Evolutionary conservation across 2,888 invertebrate genomes (phyloP).

Genomic region (Frankliniella intonsa): DNA sequence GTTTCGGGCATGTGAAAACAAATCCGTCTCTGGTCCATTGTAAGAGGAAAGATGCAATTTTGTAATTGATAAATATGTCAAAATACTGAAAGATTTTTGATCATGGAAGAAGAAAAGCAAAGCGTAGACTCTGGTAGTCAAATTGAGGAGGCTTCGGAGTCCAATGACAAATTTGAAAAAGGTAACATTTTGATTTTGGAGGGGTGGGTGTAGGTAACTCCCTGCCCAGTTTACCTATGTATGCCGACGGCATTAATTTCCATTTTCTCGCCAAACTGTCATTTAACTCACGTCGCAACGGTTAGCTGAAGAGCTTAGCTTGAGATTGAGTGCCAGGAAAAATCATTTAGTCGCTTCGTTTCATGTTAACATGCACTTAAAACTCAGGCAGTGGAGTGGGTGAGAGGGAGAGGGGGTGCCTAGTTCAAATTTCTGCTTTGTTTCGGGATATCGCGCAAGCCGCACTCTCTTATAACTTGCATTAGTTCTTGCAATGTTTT

Average conservation of each 20-base stretch:
- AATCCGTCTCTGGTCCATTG: slow-evolving; percentile 13
- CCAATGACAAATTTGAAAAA: neutral
- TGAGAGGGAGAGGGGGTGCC: no score
- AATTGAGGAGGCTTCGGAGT: neutral
- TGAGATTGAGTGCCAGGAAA: neutral
- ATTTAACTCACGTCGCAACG: neutral
- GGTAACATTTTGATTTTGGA: neutral
- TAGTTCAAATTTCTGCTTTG: no score
- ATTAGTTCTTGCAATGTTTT: no score
- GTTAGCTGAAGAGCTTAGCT: neutral
- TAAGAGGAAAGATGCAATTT: neutral
- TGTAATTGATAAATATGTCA: neutral
- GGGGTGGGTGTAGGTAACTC: neutral
- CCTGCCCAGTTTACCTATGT: neutral
- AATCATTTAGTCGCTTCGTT: neutral
- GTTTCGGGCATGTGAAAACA: neutral
- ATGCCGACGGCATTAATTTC: neutral
- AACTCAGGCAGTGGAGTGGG: no score
- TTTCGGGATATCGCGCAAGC: no score
- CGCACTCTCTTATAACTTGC: no score
- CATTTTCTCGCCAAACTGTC: neutral
- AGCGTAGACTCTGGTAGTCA: neutral
- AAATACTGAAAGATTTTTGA: neutral
- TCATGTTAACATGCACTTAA: neutral
- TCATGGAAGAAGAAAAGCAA: neutral